Conservation (phyloP, 2,113 vertebrate genomes). For the Caloenas nicobarica region DNA sequence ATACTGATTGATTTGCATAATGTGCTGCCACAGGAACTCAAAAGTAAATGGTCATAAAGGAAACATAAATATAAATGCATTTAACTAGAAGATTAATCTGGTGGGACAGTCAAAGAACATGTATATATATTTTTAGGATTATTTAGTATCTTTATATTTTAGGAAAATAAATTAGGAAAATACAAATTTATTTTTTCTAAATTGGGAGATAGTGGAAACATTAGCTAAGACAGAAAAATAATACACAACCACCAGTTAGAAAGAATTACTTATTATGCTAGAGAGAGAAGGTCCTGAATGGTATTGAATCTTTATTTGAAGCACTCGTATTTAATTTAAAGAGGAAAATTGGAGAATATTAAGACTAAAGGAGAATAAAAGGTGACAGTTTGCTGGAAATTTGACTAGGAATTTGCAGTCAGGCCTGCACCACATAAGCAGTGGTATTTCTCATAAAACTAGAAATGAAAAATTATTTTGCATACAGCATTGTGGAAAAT, state of each 20-base stretch:
- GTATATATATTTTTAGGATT: neutral
- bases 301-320: neutral
- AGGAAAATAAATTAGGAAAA: neutral
- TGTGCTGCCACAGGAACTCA: neutral
- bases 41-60: neutral
- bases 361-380: neutral
- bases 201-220: neutral
- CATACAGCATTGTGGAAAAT: neutral
- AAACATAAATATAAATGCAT: neutral
- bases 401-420: neutral
- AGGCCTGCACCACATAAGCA: neutral
- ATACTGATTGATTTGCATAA: neutral
- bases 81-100: neutral
- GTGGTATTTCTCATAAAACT: neutral
- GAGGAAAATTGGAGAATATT: neutral
- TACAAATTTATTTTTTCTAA: neutral
- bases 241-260: neutral
- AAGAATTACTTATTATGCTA: neutral
- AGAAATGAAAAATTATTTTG: neutral
- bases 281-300: neutral
- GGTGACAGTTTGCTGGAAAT: neutral
- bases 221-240: neutral
- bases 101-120: neutral
- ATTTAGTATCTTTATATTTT: neutral
- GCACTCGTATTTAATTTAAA: neutral